A percentile compares a stretch with the other conserved stretches of the same genome.
Conservation (phyloP, 2,888 invertebrate genomes). For the Gibbula magus region DNA sequence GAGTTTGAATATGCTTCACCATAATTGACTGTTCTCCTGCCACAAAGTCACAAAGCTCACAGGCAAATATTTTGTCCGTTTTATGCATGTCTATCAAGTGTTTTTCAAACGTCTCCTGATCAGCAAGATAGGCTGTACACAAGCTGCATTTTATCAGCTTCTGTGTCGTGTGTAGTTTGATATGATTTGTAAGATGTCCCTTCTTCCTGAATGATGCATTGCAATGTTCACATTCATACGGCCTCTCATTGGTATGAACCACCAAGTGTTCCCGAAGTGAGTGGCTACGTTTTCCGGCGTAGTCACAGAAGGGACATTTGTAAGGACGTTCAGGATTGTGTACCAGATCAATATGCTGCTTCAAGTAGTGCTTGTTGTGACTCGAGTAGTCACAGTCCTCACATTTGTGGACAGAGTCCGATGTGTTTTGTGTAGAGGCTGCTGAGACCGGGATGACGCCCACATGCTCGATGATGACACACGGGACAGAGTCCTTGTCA, state of each 20-base stretch:
- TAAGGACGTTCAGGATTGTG: slow-evolving; percentile 70
- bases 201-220: slow-evolving; percentile 74
- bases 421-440: background rate
- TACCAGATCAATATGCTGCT: slow-evolving; percentile 72
- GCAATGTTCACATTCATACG: slow-evolving; percentile 69
- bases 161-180: slow-evolving; percentile 66
- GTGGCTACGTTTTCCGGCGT: slow-evolving; percentile 73
- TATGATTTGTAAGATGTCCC: slow-evolving; percentile 72
- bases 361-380: slow-evolving; percentile 71
- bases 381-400: slow-evolving; percentile 70
- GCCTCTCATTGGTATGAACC: slow-evolving; percentile 70
- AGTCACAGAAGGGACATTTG: slow-evolving; percentile 74
- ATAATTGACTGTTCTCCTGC: slow-evolving; percentile 56
- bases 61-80: slow-evolving; percentile 63
- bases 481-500: background rate
- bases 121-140: slow-evolving; percentile 30
- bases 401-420: slow-evolving; percentile 47
- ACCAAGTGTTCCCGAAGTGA: slow-evolving; percentile 71
- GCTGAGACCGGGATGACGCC: background rate
- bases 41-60: slow-evolving; percentile 66
- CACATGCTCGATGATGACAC: slow-evolving; percentile 22
- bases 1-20: slow-evolving; percentile 52
- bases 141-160: slow-evolving; percentile 21
- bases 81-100: slow-evolving; percentile 61
- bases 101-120: slow-evolving; percentile 38